Base-by-base conservation (phyloP, 2,797 vertebrate genomes). In the Sus cebifrons region DNA sequence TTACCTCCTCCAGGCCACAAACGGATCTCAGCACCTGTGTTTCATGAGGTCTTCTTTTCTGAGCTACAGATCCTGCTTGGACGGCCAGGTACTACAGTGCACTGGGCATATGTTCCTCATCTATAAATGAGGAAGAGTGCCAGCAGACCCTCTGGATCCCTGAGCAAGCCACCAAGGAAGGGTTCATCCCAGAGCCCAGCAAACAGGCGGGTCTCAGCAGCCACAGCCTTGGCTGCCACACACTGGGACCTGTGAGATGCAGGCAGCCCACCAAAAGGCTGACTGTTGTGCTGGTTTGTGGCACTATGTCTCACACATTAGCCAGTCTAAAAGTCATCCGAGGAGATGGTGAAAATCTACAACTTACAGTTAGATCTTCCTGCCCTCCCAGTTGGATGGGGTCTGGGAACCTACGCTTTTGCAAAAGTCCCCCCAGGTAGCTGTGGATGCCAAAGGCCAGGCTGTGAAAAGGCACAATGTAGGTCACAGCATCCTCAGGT, bases 321-420 rank as follows among this genome's bases (percentile, higher is more conserved):
- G 54, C 75, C 44, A 77, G 68, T 62, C 75, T 81, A 32, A 68
- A 94, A 81, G 84, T 81, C 60, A 89, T 56, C 65, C 4, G 11
- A 84, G 62, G 92, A 95, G 73, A 58, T 3, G 52, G 94, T 71
- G 87, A 86, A 36, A 93, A 71, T 86, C 62, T 49, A 36, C 68
- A 81, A 20, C 67, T 77, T 83, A 77, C 77, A 79, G 36, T 29
- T 87, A 83, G 58, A 52, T 54, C 79, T 85, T 73, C 88, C 32
- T 67, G 0, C n/a, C 84, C 73, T 71, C 82, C 40, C 62, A 90
- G 25, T 32, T 56, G 64, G n/a, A 32, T 67, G 25, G 56, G 71
- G 70, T 54, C 65, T 36, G 23, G 64, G 58, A 67, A 74, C 49
- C 65, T 49, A 10, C 0, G 1, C 49, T 67, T 84, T 40, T 1